phyloP scores from a whole-genome alignment of 2,113 vertebrate genomes.

The Carollia perspicillata region DNA sequence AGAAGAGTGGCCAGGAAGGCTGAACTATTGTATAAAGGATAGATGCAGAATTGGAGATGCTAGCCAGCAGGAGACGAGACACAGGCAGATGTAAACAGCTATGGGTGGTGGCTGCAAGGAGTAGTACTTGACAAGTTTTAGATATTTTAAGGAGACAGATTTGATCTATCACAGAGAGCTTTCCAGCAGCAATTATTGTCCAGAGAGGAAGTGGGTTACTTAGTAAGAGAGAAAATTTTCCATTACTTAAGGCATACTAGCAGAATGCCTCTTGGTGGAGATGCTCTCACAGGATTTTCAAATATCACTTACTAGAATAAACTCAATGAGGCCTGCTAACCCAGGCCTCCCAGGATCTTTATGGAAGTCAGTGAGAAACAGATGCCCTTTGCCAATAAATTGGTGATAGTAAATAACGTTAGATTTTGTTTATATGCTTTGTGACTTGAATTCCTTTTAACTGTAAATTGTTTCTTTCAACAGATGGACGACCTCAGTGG shows the following conservation, averaged over 20 bases:
- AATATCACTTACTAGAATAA: background rate
- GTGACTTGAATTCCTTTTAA: constrained; percentile 71
- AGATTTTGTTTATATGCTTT: constrained; percentile 53
- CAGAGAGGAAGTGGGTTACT: constrained; percentile 14
- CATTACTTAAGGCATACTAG: background rate
- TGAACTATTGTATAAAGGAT: background rate
- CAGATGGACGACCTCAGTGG: constrained; percentile 98
- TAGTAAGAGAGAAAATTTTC: constrained; percentile 12
- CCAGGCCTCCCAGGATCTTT: background rate
- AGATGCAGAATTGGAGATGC: background rate
- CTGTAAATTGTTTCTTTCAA: constrained; percentile 74
- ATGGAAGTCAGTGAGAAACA: constrained; percentile 22
- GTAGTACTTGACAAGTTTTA: background rate
- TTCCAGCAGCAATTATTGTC: background rate
- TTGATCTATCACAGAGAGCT: background rate
- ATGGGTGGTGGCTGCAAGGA: background rate
- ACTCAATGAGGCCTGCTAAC: background rate
- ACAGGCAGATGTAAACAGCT: background rate
- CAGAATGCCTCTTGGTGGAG: background rate
- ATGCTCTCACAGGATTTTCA: background rate
- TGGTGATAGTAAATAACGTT: background rate
- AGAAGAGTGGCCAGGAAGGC: background rate
- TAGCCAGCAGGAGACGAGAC: background rate
- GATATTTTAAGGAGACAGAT: background rate
- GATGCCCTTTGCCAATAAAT: constrained; percentile 16